Evolutionary conservation across 2,888 invertebrate genomes (phyloP), one percentile per base, ranked within the genome.

Genomic region (Pheosia tremula): DNA sequence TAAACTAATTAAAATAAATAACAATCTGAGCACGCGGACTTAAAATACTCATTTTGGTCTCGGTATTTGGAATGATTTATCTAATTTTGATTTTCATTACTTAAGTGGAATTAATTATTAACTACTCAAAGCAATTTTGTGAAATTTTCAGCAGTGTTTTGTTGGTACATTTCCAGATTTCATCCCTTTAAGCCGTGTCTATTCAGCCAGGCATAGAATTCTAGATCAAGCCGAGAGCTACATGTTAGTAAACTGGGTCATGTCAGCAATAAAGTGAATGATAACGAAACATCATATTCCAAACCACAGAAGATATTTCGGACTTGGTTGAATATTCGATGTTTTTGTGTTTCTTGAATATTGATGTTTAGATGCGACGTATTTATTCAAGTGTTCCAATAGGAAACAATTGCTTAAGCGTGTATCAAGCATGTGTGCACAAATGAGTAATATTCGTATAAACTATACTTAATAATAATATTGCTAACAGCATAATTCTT

Each of bases 81-180:
- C 74, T 68, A 63, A 64, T 43, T 43, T 43, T 39, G 7, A 39
- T 39, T 39, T 39, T 39, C 39, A 39, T 39, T 6, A 39, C 24
- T 24, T 24, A 24, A 24, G 24, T 24, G 24, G 24, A 39, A 39
- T 39, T 43, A 7, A 43, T 9, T 43, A 8, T 8, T 3, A 43
- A 43, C 9, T 9, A 3, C 4, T 43, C 43, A 4, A 43, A 9
- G 1, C 10, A 9, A 43, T 9, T 9, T 43, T 9, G 9, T 43
- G 43, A 43, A 43, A 43, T 43, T 43, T 43, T 67, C 62, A 54
- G 63, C 59, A 55, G 47, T 60, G 50, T 11, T 66, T 58, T 54
- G 49, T 69, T 76, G 75, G 75, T 73, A 61, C 37, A 58, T 55
- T 53, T 71, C 73, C 77, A 73, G 64, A 54, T 24, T 62, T 56